phyloP scores from a whole-genome alignment of 2,797 vertebrate species.

The Acridotheres tristis region DNA sequence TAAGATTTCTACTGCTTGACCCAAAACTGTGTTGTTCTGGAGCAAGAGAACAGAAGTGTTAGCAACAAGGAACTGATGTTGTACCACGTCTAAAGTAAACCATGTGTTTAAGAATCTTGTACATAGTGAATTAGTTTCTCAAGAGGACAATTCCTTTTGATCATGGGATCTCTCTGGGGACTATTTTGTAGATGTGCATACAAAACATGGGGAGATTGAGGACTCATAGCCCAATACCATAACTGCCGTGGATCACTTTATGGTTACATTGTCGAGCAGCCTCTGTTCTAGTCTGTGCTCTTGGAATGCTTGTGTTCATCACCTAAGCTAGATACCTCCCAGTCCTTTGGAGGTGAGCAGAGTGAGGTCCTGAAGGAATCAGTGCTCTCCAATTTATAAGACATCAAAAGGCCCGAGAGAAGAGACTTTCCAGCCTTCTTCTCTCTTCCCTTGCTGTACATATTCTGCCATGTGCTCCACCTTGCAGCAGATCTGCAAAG shows the following conservation, averaged over 20 bases:
- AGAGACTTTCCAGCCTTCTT: not conserved
- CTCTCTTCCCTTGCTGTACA: fast-evolving
- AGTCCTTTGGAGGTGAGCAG: not conserved
- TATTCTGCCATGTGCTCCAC: not conserved
- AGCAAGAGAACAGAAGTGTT: not conserved
- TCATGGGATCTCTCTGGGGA: not conserved
- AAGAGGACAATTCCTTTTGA: not conserved
- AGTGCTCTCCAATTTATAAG: not conserved
- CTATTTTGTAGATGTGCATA: not conserved
- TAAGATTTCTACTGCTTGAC: not conserved
- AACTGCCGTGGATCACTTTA: not conserved
- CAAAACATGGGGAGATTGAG: not conserved
- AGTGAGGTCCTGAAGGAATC: not conserved
- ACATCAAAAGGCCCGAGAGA: not conserved
- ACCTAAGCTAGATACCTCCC: not conserved
- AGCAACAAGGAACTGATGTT: not conserved
- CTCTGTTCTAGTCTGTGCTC: not conserved
- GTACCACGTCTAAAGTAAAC: not conserved
- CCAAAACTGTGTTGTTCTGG: not conserved
- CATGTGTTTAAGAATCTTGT: not conserved
- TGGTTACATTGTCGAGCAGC: not conserved
- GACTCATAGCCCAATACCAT: not conserved
- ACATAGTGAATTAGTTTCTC: not conserved
- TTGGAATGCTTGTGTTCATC: not conserved
- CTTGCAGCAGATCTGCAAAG: not conserved